Percentiles rank a stretch among this genome's conserved stretches.
phyloP scores from a whole-genome alignment of 2,113 vertebrate genomes.

The Cynoglossus semilaevis region DNA sequence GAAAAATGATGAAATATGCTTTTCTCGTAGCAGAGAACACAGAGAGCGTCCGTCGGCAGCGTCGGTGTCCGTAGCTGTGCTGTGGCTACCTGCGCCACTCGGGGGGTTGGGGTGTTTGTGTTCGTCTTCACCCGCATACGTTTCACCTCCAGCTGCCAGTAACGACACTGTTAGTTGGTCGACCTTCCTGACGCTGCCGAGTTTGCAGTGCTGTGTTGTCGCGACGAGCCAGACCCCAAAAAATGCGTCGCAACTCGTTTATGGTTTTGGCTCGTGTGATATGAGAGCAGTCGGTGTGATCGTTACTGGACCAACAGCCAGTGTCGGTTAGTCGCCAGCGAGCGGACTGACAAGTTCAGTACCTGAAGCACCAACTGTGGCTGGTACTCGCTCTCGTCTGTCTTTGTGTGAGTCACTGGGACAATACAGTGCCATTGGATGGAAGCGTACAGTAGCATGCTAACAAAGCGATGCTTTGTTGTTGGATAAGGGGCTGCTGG shows the following conservation, averaged over 20 bases:
- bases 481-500: constrained; percentile 68
- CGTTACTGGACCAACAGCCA: constrained; percentile 9
- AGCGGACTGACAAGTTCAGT: constrained; percentile 25
- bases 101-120: constrained; percentile 41
- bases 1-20: constrained; percentile 26
- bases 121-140: constrained; percentile 41
- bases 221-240: constrained; percentile 17
- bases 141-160: constrained; percentile 15
- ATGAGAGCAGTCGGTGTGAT: constrained; percentile 18
- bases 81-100: constrained; percentile 49
- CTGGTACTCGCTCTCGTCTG: constrained; percentile 35
- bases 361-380: neutral
- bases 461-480: constrained; percentile 75
- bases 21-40: constrained; percentile 14
- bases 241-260: constrained; percentile 51
- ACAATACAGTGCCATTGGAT: constrained; percentile 57
- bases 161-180: constrained; percentile 37
- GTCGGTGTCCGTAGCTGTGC: constrained; percentile 29
- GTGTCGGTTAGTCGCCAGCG: constrained; percentile 31
- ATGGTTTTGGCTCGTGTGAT: constrained; percentile 56
- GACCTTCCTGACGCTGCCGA: constrained; percentile 33
- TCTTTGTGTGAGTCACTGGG: constrained; percentile 51
- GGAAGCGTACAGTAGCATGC: constrained; percentile 68
- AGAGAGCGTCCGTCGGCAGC: constrained; percentile 17
- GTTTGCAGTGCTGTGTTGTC: constrained; percentile 27